Base-by-base conservation (phyloP, 2,113 vertebrate genomes). In the Grallaria varia region DNA sequence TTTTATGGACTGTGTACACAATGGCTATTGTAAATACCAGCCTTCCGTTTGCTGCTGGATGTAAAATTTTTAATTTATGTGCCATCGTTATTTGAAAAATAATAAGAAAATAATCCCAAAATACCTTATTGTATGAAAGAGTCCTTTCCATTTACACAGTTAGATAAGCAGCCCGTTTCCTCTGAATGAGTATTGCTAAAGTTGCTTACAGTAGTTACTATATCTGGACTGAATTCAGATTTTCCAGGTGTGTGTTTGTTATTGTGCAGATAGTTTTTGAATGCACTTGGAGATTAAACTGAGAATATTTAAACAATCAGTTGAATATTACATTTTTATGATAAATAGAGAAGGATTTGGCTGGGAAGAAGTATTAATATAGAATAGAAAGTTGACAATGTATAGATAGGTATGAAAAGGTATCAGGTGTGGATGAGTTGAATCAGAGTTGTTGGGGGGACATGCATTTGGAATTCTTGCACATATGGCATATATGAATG, bases 161-260 rank as follows among this genome's bases (percentile, higher is more conserved):
- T 67, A 93, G 88, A 95, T 94, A 95, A 97, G 92, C 82, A 92
- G 60, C 56, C 56, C 7, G 4, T 82, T 95, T 95, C 91, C 91
- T 95, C 56, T 64, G 56, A 75, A 63, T 71, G 73, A 64, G 23
- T 72, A 44, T 55, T 74, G 45, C 67, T 74, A 0, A 22, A 58
- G 30, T 71, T 84, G 37, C 55, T 86, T 59, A 12, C 59, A 39
- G 37, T 21, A 77, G 68, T 79, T 88, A 24, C 39, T 66, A 3
- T 80, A 58, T 75, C 53, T 4, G 31, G 56, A 68, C 37, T 84
- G 66, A 78, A 81, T 82, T 87, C 24, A 68, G 45, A 23, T 59
- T 94, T 93, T 84, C 60, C 84, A 92, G 60, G 75, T 89, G 58
- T 37, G 31, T 85, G 14, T 11, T 86, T 77, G 62, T 47, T 78